A percentile compares a stretch with the other conserved stretches of the same genome.
Conservation (phyloP, 2,888 invertebrate genomes). For the Thelaira solivaga region DNA sequence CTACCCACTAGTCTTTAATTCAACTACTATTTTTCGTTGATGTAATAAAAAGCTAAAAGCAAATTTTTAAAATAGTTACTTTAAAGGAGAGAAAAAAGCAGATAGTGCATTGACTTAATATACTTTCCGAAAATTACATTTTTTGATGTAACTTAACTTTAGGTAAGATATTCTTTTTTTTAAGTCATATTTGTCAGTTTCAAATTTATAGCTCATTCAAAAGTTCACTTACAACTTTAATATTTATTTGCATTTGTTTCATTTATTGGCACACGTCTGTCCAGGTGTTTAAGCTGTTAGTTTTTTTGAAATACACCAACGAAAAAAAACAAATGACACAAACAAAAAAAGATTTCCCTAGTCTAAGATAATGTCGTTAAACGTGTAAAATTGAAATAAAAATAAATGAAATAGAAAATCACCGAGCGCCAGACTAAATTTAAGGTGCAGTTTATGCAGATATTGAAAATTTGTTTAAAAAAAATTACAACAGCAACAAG, state of each 20-base stretch:
- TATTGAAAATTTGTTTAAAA: constrained; percentile 44
- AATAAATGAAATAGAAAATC: constrained; percentile 40
- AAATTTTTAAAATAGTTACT: no score
- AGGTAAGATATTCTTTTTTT: no score
- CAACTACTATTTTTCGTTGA: no score
- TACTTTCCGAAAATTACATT: no score
- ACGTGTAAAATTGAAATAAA: constrained; percentile 54
- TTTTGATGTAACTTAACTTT: background rate
- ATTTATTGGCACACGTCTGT: constrained; percentile 58
- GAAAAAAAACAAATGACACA: constrained; percentile 25
- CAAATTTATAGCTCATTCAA: constrained; percentile 12
- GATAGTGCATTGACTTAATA: no score
- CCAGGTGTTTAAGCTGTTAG: constrained; percentile 47
- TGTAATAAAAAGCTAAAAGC: no score
- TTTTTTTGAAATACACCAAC: background rate
- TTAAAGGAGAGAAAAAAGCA: no score
- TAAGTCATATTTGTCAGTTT: no score
- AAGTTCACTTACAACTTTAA: constrained; percentile 1
- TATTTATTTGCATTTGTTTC: background rate
- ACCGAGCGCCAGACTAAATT: constrained; percentile 63
- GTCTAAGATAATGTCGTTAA: constrained; percentile 55
- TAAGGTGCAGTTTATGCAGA: constrained; percentile 63
- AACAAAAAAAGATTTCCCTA: constrained; percentile 31
- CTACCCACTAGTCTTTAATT: no score
- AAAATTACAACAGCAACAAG: background rate